phyloP scores from a whole-genome alignment of 2,888 invertebrate genomes.

The Drosophila planitibia region DNA sequence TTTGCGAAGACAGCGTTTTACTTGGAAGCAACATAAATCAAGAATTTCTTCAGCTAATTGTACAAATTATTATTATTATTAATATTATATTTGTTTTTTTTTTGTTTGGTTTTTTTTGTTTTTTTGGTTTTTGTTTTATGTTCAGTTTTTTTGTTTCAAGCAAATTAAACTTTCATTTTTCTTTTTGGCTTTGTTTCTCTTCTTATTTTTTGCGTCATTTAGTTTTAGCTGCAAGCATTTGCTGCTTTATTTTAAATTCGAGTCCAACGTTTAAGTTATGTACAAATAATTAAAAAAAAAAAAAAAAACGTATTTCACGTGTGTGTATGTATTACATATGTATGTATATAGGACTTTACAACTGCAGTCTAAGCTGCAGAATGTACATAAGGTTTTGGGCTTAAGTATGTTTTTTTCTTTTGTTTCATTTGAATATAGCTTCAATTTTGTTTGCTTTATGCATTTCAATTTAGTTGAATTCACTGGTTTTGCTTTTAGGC shows the following conservation, averaged over 20 bases:
- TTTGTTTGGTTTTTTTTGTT: not conserved
- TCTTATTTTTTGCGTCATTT: constrained; percentile 46
- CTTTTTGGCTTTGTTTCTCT: constrained; percentile 63
- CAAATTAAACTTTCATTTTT: constrained; percentile 43
- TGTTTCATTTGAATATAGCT: constrained; percentile 26
- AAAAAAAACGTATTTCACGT: constrained; percentile 48
- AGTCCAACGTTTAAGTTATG: constrained; percentile 79
- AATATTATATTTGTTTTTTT: not conserved
- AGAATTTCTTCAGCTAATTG: constrained; percentile 42
- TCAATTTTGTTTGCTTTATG: constrained; percentile 27
- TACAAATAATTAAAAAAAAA: constrained; percentile 72
- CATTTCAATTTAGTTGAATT: constrained; percentile 45
- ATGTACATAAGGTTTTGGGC: constrained; percentile 28
- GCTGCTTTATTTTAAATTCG: constrained; percentile 76
- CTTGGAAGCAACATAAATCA: constrained; percentile 70
- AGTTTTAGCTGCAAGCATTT: constrained; percentile 55
- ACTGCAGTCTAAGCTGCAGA: constrained; percentile 62
- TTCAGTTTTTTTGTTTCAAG: constrained; percentile 23
- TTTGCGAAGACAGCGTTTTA: constrained; percentile 77
- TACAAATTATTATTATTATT: constrained; percentile 33
- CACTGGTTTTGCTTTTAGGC: constrained; percentile 50
- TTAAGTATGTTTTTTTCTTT: constrained; percentile 7
- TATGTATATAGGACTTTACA: constrained; percentile 39
- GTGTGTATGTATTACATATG: constrained; percentile 23
- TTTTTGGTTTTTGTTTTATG: constrained; percentile 2